Base-by-base conservation (phyloP, 1,140 invertebrate species). In the Trichonephila clavipes region DNA sequence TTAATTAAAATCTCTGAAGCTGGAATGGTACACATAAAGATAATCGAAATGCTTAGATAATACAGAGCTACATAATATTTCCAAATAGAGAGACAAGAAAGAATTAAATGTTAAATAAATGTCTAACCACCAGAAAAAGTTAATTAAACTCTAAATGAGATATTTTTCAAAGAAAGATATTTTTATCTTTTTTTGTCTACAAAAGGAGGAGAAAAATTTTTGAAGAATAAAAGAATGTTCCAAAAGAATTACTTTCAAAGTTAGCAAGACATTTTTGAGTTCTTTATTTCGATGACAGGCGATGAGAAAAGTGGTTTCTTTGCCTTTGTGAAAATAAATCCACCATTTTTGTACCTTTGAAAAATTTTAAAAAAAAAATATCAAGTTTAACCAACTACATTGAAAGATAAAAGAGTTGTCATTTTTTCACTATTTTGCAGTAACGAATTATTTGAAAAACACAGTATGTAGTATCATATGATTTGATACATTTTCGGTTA, bases 321-420 rank as follows among this genome's bases (percentile, higher is more conserved):
- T 77, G 34, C 28, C 24, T 34, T 40, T 40, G 0, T 2, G 2
- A 77, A 77, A 77, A 77, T 6, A 40, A 77, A 34, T 19, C 0
- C 1, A 34, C 0, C 24, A 16, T 34, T 34, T 72, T 34, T 72
- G 14, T 18, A 77, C 34, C 28, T 77, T 77, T 19, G 18, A 2
- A 0, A 34, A 69, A 3, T 69, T 28, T 24, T 2, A 28, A 40
- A 2, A n/a, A 7, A 40, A n/a, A 7, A 40, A 77, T 34, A 77
- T 77, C 72, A 77, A 77, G 28, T 77, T 72, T 77, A 77, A 77
- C 72, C 34, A 77, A 77, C 72, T 77, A 18, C 12, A 77, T 77
- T 28, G 5, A 28, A 6, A 19, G 28, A 34, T 77, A 77, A 77
- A 77, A 77, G 72, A 16, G 72, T 18, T 34, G 40, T 77, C 72